A percentile compares a stretch with the other conserved stretches of the same genome.
Conservation (phyloP, 1,140 invertebrate genomes). For the Whitmania pigra region DNA sequence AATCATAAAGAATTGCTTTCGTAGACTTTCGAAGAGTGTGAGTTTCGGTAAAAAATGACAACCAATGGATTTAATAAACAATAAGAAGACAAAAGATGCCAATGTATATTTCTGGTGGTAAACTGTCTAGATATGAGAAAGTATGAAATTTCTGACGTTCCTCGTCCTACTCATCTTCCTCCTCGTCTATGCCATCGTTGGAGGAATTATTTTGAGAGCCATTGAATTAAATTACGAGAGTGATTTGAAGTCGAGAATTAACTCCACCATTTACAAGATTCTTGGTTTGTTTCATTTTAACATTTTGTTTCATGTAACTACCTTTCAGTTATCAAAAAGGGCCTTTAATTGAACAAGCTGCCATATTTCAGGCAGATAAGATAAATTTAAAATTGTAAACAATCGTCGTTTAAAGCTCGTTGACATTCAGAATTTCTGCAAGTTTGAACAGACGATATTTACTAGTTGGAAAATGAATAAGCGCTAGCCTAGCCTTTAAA, state of each 20-base stretch:
- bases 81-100: neutral
- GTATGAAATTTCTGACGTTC: constrained; percentile 1
- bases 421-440: too few species aligned
- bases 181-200: neutral
- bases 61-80: neutral
- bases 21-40: neutral
- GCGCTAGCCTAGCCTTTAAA: too few species aligned
- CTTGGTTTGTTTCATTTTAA: neutral
- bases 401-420: too few species aligned
- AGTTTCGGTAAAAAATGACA: neutral
- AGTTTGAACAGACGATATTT: too few species aligned
- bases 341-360: too few species aligned
- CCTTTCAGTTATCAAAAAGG: too few species aligned
- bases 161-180: neutral
- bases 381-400: too few species aligned
- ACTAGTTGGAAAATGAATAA: too few species aligned
- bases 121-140: neutral
- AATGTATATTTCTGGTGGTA: neutral
- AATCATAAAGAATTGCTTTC: neutral
- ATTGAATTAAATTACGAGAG: neutral
- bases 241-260: neutral
- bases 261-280: neutral
- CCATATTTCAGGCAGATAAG: too few species aligned
- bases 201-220: neutral
- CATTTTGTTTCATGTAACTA: neutral